phyloP scores from a whole-genome alignment of 2,113 vertebrate species.

The Apodemus speciosus region DNA sequence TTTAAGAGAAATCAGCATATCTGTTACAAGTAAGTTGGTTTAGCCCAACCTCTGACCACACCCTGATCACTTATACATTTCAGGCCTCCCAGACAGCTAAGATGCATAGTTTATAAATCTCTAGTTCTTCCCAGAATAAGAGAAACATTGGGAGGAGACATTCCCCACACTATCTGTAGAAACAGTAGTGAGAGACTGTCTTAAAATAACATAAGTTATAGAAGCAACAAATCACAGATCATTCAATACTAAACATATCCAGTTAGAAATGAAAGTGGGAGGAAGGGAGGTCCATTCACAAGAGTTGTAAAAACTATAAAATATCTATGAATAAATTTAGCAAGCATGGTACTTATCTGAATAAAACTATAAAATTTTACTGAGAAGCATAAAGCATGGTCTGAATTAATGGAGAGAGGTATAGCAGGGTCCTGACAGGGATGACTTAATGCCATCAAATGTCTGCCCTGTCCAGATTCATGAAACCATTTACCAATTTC shows the following conservation, averaged over 20 bases:
- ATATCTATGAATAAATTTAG: constrained; percentile 78
- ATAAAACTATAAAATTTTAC: constrained; percentile 79
- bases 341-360: constrained; percentile 63
- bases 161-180: not conserved
- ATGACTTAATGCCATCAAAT: constrained; percentile 52
- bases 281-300: constrained; percentile 69
- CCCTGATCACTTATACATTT: not conserved
- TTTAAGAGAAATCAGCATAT: not conserved
- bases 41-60: not conserved
- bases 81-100: not conserved
- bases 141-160: not conserved
- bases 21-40: not conserved
- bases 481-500: constrained; percentile 43
- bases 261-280: constrained; percentile 53
- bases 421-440: constrained; percentile 19
- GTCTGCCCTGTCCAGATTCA: constrained; percentile 42
- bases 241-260: constrained; percentile 64
- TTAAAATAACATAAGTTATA: constrained; percentile 1
- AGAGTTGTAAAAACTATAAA: constrained; percentile 76
- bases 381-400: constrained; percentile 72
- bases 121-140: not conserved
- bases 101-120: not conserved
- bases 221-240: constrained; percentile 62
- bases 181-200: not conserved
- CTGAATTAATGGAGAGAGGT: constrained; percentile 74